Base-by-base conservation (phyloP, 2,888 invertebrate genomes). In the Sminthurides aquaticus region DNA sequence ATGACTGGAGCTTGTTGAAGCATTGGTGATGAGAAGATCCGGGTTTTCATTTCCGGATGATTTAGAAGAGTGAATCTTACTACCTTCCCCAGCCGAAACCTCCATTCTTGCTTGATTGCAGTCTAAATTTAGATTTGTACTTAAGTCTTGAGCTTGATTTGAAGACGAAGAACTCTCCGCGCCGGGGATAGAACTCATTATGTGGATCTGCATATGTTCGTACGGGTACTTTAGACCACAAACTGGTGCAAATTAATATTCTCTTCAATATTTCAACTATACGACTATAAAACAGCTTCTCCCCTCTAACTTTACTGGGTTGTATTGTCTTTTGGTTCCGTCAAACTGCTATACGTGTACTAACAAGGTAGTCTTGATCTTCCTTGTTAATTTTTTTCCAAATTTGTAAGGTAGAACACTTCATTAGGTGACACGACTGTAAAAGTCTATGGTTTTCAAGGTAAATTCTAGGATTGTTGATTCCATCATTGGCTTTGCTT, bases 401-500 rank as follows among this genome's bases (percentile, higher is more conserved):
- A n/a, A n/a, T n/a, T n/a, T n/a, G n/a, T n/a, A n/a, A n/a, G n/a
- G n/a, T n/a, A n/a, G n/a, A n/a, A n/a, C n/a, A n/a, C n/a, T n/a
- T n/a, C 20, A 15, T 52, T 52, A 52, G 52, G 52, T 52, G 52
- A 52, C 52, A 15, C 52, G 52, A 22, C 52, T 52, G 52, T 52
- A 20, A 20, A 52, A 52, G 20, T 52, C 52, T 52, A 52, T 20
- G 20, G 52, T 52, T 15, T 52, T 8, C 20, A 52, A 34, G 43
- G 5, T 34, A 34, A 34, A 34, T 34, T 34, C 8, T 11, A 34
- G 8, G 5, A 11, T 15, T 15, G 43, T 34, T 34, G 43, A 5
- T 52, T 52, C 52, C 52, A 52, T 52, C 22, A 15, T 52, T 52
- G 52, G n/a, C n/a, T n/a, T n/a, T n/a, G n/a, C n/a, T n/a, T n/a